Evolutionary conservation across 53 echinoderm and acorn worm species (phyloP).

Genomic region (Mesocentrotus franciscanus): DNA sequence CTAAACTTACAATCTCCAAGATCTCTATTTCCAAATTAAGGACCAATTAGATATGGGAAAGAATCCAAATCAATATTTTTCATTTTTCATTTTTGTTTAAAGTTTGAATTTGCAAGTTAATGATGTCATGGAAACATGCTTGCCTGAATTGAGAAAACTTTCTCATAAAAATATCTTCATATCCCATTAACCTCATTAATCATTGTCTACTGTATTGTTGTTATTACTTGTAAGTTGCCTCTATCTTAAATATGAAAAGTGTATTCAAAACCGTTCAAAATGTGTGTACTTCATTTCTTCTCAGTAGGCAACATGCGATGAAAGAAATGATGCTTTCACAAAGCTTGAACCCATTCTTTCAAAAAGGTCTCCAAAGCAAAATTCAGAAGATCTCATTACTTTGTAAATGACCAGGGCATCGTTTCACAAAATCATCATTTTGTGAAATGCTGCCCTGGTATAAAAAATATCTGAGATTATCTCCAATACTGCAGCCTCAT

Average conservation of each 20-base stretch:
- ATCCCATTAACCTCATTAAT: neutral
- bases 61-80: neutral
- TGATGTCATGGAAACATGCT: neutral
- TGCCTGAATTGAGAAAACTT: neutral
- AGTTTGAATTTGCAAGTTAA: neutral
- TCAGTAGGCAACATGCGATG: neutral
- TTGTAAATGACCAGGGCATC: neutral
- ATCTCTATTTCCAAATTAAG: neutral
- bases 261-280: no score
- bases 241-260: no score
- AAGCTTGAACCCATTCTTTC: neutral
- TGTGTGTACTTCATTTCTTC: neutral
- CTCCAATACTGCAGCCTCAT: slow-evolving; percentile 31
- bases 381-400: neutral
- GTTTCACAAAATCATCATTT: neutral
- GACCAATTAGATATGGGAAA: neutral
- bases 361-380: no score
- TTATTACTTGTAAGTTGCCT: neutral
- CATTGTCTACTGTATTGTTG: neutral
- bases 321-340: neutral
- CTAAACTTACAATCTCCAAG: slow-evolving; percentile 1
- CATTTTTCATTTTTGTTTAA: neutral
- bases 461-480: neutral
- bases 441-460: neutral
- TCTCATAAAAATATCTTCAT: neutral